Percentiles rank a stretch among this genome's conserved stretches.
Evolutionary conservation across 92 coral and sea anemone species (phyloP).

Genomic region (Umimayanthus kanabou): DNA sequence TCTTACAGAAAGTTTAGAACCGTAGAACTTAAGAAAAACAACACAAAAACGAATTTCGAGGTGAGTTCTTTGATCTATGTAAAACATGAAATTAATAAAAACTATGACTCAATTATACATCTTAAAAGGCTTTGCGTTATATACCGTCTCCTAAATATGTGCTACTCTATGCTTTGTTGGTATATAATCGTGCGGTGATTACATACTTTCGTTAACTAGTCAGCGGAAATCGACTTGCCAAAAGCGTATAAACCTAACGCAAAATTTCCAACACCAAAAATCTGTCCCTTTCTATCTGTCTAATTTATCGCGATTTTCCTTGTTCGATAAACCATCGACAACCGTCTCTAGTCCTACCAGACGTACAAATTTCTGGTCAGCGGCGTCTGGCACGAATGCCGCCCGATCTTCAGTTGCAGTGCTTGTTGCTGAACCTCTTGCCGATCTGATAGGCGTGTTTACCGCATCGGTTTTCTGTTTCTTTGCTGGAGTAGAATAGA

Average conservation of each 20-base stretch:
- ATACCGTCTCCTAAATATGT: not conserved
- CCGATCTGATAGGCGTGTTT: not conserved
- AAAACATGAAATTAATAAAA: too few relatives aligned
- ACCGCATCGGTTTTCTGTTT: constrained; percentile 3
- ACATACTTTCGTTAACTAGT: too few relatives aligned
- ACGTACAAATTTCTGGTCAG: constrained; percentile 79
- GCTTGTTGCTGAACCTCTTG: constrained; percentile 37
- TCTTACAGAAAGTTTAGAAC: too few relatives aligned
- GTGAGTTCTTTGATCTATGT: too few relatives aligned
- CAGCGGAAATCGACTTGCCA: not conserved
- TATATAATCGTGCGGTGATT: too few relatives aligned
- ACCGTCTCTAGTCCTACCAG: constrained; percentile 93
- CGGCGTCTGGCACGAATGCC: constrained; percentile 85
- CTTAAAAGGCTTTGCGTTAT: not conserved
- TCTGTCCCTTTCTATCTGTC: constrained; percentile 1
- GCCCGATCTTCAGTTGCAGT: constrained; percentile 39
- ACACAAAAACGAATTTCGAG: not conserved
- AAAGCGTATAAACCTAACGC: not conserved
- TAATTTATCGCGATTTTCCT: constrained; percentile 36
- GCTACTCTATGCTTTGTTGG: too few relatives aligned
- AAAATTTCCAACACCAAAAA: not conserved
- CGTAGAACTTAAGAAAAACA: not conserved
- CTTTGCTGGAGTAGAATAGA: constrained; percentile 20
- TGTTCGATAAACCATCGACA: constrained; percentile 52
- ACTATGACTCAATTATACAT: not conserved